phyloP scores from a whole-genome alignment of 2,888 invertebrate genomes.

The Silvanus unidentatus region DNA sequence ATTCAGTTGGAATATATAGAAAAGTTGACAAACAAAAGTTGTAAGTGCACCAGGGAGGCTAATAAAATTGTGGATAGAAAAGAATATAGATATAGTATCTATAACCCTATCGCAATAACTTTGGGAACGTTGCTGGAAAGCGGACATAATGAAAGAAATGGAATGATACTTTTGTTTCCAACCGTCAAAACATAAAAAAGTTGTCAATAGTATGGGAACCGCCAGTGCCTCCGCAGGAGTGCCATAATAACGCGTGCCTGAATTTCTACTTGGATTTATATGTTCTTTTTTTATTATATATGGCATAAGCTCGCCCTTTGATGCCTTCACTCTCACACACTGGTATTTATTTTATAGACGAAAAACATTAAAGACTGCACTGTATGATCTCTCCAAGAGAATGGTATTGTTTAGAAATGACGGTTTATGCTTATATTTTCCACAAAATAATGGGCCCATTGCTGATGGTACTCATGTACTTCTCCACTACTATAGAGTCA shows the following conservation, averaged over 20 bases:
- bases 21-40: constrained; percentile 25
- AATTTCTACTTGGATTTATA: constrained; percentile 31
- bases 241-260: constrained; percentile 35
- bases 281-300: constrained; percentile 10
- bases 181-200: constrained; percentile 39
- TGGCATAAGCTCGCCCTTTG: constrained; percentile 17
- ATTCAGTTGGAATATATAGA: constrained; percentile 10
- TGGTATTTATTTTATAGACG: constrained; percentile 27
- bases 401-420: no score
- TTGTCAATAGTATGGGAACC: constrained; percentile 28
- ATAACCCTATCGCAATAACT: constrained; percentile 29
- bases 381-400: no score
- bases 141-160: constrained; percentile 26
- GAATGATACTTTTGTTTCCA: constrained; percentile 33
- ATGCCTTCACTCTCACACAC: constrained; percentile 19
- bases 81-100: constrained; percentile 17
- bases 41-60: constrained; percentile 25
- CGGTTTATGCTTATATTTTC: no score
- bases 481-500: no score
- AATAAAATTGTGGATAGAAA: constrained; percentile 19
- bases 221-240: constrained; percentile 26
- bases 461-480: no score
- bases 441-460: no score
- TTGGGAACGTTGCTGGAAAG: constrained; percentile 16
- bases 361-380: not conserved